phyloP scores from a whole-genome alignment of 2,113 vertebrate genomes.

The Donacobius atricapilla region DNA sequence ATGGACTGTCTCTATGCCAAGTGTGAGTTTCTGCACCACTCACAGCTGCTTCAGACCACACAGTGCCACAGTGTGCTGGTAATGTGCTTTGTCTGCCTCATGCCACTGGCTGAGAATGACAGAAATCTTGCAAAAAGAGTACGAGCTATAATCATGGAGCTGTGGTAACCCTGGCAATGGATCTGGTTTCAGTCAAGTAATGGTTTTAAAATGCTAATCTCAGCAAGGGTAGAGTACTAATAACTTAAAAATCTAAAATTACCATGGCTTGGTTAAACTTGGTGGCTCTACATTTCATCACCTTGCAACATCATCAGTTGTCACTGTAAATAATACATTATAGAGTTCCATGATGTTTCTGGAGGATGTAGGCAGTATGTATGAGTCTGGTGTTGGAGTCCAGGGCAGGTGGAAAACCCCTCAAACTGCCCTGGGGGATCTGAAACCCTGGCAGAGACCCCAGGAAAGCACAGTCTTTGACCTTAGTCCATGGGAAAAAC shows the following conservation, averaged over 20 bases:
- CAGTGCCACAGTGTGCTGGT: rapidly evolving
- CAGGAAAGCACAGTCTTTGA: too few species aligned
- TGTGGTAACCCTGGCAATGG: neutral
- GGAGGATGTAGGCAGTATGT: neutral
- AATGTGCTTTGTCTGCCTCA: neutral
- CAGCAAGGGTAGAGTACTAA: neutral
- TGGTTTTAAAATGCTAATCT: neutral
- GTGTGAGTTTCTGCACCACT: constrained; percentile 77
- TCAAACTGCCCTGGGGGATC: too few species aligned
- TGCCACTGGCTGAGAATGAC: neutral
- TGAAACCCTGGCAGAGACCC: too few species aligned
- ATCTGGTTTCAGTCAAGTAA: neutral
- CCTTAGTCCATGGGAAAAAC: too few species aligned
- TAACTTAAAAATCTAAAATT: neutral
- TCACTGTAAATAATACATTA: neutral
- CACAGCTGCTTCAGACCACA: neutral
- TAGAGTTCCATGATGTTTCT: neutral
- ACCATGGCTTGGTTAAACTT: neutral
- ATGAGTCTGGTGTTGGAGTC: too few species aligned
- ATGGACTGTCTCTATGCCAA: constrained; percentile 99
- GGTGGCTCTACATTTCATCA: neutral
- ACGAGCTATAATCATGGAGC: rapidly evolving
- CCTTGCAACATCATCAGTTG: neutral
- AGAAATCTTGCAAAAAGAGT: neutral
- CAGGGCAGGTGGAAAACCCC: too few species aligned